phyloP scores from a whole-genome alignment of 2,888 invertebrate genomes.

The Calliscelio sp. region DNA sequence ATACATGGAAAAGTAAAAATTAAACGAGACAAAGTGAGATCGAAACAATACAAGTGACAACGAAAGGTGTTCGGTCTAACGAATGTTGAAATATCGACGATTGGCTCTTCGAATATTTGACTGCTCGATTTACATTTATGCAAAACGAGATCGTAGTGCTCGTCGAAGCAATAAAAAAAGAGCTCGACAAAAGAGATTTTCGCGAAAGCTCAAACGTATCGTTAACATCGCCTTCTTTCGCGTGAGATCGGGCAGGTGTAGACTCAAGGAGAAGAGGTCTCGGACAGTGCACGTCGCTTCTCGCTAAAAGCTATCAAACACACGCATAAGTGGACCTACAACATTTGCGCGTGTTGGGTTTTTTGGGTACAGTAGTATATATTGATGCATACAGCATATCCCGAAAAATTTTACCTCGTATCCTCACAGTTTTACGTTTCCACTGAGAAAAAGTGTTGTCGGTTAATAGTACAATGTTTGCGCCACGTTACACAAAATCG shows the following conservation, averaged over 20 bases:
- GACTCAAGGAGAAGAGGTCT: slow-evolving; percentile 77
- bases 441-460: slow-evolving; percentile 57
- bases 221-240: slow-evolving; percentile 60
- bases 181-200: slow-evolving; percentile 44
- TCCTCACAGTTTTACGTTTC: slow-evolving; percentile 36
- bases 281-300: slow-evolving; percentile 83
- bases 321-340: slow-evolving; percentile 73
- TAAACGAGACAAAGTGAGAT: slow-evolving; percentile 9
- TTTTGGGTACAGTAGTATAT: slow-evolving; percentile 62
- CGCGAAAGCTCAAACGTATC: slow-evolving; percentile 60
- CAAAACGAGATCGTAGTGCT: slow-evolving; percentile 22
- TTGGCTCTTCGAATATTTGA: slow-evolving; percentile 3
- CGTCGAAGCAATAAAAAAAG: slow-evolving; percentile 11
- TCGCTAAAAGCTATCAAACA: slow-evolving; percentile 84
- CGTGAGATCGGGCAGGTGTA: slow-evolving; percentile 73
- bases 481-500: too few relatives aligned
- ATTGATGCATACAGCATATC: slow-evolving; percentile 70
- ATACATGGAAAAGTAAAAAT: too few relatives aligned
- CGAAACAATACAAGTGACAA: slow-evolving; percentile 22
- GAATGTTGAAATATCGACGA: slow-evolving; percentile 40
- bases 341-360: slow-evolving; percentile 77
- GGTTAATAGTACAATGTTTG: too few relatives aligned
- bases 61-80: slow-evolving; percentile 26
- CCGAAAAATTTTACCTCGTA: slow-evolving; percentile 47
- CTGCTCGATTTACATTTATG: slow-evolving; percentile 62